Conservation (phyloP, 2,888 invertebrate genomes). For the Aproaerema taeniolella region DNA sequence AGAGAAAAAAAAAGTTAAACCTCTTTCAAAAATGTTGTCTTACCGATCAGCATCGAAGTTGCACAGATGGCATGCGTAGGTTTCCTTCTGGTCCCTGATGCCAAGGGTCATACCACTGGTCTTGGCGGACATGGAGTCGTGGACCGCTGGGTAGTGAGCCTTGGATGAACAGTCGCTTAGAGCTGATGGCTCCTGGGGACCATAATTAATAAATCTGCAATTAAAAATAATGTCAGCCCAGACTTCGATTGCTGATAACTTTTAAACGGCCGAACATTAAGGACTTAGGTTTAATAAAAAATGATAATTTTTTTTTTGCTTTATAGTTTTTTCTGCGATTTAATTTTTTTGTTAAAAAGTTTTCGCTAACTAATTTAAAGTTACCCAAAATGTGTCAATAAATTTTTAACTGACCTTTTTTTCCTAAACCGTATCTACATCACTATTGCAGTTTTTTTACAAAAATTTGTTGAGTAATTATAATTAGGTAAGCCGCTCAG, state of each 20-base stretch:
- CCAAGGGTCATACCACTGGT: constrained; percentile 24
- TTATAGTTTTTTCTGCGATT: too few relatives aligned
- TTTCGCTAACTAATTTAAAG: too few relatives aligned
- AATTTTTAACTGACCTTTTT: too few relatives aligned
- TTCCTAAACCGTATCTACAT: too few relatives aligned
- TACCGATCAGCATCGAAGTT: constrained; percentile 59
- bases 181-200: constrained; percentile 33
- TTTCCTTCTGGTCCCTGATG: constrained; percentile 35
- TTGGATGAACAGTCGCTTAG: constrained; percentile 50
- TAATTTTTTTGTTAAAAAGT: too few relatives aligned
- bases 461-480: too few relatives aligned
- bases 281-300: background rate
- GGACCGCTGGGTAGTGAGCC: constrained; percentile 29
- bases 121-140: too few relatives aligned
- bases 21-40: too few relatives aligned
- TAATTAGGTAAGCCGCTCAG: too few relatives aligned
- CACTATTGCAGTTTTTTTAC: too few relatives aligned
- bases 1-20: background rate
- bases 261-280: background rate
- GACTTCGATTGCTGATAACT: background rate
- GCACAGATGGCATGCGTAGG: constrained; percentile 54
- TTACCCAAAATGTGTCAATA: too few relatives aligned
- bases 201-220: background rate
- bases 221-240: background rate
- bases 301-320: too few relatives aligned